Base-by-base conservation (phyloP, 2,888 invertebrate genomes). In the Dichetophora obliterata region DNA sequence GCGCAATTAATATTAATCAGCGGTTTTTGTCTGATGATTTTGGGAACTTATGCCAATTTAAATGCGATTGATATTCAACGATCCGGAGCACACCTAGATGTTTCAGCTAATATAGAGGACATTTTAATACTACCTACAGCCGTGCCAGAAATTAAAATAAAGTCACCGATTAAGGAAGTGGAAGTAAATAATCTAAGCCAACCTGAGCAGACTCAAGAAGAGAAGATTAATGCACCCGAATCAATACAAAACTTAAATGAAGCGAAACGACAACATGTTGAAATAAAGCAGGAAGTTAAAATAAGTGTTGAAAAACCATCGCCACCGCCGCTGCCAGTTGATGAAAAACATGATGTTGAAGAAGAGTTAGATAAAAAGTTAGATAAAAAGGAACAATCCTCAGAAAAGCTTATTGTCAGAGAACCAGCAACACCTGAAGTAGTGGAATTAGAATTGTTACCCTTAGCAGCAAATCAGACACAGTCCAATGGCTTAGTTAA, bases 11-110 rank as follows among this genome's bases (percentile, higher is more conserved):
- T 97, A 74, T 88, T 98, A 59, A 91, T 95, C 65, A 90, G 96
- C 80, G 98, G 98, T 0, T 90, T 97, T n/a, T 92, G 94, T 69
- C 93, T 98, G 75, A 93, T 98, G 92, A 92, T 98, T 24, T 91
- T 97, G 63, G 96, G 98, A 63, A 98, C 98, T 0, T 97, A 95
- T 87, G 96, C 96, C 0, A 98, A 96, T 90, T 91, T 94, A 77
- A 95, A 92, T 86, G 94, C 94, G 0, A 93, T 93, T 0, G 95
- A 95, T 81, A 91, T 92, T 80, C 90, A 91, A 50, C 88, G 89
- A 57, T 86, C 90, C 0, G 90, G 88, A 48, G 84, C 88, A 0
- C 82, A 85, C 76, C 82, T 85, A 3, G 82, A 85, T 16, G 79
- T 72, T 22, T 37, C 78, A n/a, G 37, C 76, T 0, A 52, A 76